These are phyloP conservation scores for Calameuta pallipes DNA, from an alignment of 2,888 invertebrate species.

Conservation along the genomic window DNA sequence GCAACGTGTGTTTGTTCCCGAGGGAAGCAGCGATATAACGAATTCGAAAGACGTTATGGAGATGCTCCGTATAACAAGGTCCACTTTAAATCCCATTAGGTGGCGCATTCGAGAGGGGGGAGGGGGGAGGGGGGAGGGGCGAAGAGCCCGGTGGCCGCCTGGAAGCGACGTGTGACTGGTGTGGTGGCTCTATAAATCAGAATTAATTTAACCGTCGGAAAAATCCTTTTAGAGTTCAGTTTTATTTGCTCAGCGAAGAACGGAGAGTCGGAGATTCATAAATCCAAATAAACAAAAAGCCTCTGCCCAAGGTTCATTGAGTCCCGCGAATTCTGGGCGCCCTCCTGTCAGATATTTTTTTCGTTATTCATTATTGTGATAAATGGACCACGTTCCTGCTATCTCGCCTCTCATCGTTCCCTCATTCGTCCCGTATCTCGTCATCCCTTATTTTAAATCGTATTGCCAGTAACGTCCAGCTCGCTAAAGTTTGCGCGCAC, in stretches of 20 bases:
- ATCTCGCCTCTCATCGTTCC: too few relatives aligned
- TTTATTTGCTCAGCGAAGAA: conserved; percentile 5
- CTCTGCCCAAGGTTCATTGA: not conserved
- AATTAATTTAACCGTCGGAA: conserved; percentile 51
- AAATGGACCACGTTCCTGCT: not conserved
- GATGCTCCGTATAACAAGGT: too few relatives aligned
- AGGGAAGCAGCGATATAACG: too few relatives aligned
- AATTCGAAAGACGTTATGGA: too few relatives aligned
- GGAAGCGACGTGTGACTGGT: not conserved
- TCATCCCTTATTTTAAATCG: too few relatives aligned
- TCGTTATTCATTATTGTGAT: conserved; percentile 8
- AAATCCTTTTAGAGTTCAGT: conserved; percentile 41
- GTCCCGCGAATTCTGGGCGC: not conserved
- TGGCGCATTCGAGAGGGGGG: not conserved
- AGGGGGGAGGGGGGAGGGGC: not conserved
- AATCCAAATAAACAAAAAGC: conserved; percentile 52
- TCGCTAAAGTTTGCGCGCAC: too few relatives aligned
- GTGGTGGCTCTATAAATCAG: conserved; percentile 54
- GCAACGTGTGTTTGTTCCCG: too few relatives aligned
- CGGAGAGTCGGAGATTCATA: conserved; percentile 46
- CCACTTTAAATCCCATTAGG: not conserved
- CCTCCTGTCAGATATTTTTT: conserved; percentile 6
- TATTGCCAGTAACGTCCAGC: too few relatives aligned
- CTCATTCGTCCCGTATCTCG: too few relatives aligned
- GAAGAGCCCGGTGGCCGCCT: not conserved